phyloP scores from a whole-genome alignment of 2,113 vertebrate species.

The Melanotaenia duboulayi region DNA sequence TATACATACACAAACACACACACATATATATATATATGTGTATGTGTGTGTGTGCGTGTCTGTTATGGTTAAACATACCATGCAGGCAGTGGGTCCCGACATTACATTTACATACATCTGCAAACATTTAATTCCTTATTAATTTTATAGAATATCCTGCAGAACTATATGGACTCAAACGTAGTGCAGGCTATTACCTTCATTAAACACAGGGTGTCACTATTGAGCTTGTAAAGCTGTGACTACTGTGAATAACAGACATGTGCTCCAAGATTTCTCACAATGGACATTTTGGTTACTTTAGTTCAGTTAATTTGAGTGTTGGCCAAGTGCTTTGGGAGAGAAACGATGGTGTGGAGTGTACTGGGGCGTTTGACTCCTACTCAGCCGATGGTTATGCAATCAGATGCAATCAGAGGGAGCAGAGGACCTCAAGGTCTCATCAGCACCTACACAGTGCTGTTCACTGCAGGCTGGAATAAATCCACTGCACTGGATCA shows the following conservation, averaged over 20 bases:
- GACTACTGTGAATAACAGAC: conserved; percentile 1
- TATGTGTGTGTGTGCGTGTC: too few species aligned
- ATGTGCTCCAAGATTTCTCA: conserved; percentile 53
- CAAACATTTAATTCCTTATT: too few species aligned
- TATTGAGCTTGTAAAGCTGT: conserved; percentile 24
- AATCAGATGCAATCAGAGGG: conserved; percentile 78
- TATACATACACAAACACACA: too few species aligned
- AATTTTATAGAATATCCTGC: too few species aligned
- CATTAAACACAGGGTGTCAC: conserved; percentile 65
- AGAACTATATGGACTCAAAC: background rate
- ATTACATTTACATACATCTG: too few species aligned
- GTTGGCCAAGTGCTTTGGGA: conserved; percentile 73
- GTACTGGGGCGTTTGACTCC: conserved; percentile 74
- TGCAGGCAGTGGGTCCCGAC: too few species aligned
- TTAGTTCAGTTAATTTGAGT: conserved; percentile 74
- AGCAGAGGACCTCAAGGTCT: conserved; percentile 75
- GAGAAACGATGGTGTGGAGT: conserved; percentile 66
- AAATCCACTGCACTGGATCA: conserved; percentile 62
- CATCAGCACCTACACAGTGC: conserved; percentile 78
- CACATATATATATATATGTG: too few species aligned
- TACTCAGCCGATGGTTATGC: conserved; percentile 77
- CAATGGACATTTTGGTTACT: conserved; percentile 71
- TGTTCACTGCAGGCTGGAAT: conserved; percentile 60
- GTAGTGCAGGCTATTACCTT: background rate
- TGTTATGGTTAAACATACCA: too few species aligned